These are phyloP conservation scores for Onthophagus taurus DNA, from an alignment of 1,140 invertebrate species.

Conservation along the genomic window DNA sequence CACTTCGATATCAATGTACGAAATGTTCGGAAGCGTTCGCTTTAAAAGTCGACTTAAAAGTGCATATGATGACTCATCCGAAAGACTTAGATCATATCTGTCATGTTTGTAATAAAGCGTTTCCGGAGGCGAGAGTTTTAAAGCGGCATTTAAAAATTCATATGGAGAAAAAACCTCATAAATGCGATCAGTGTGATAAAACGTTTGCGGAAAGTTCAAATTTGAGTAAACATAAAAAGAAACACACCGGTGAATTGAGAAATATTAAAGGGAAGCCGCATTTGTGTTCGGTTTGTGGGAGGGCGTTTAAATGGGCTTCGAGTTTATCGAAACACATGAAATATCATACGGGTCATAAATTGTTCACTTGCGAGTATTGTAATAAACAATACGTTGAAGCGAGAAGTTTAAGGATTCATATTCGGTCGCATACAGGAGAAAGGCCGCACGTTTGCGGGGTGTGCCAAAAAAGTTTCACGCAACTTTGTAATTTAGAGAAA, in stretches of 20 bases:
- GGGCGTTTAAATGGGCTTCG: constrained; percentile 39
- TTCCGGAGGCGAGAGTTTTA: constrained; percentile 39
- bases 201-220: constrained; percentile 43
- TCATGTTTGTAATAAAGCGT: constrained; percentile 40
- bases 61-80: constrained; percentile 36
- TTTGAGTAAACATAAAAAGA: constrained; percentile 42
- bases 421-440: constrained; percentile 36
- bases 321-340: constrained; percentile 41
- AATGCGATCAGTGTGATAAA: constrained; percentile 43
- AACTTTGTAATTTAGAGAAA: constrained; percentile 44
- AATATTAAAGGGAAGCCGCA: constrained; percentile 40
- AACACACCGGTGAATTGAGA: constrained; percentile 41
- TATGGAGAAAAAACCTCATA: constrained; percentile 38
- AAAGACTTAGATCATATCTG: constrained; percentile 37
- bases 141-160: constrained; percentile 42
- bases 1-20: constrained; percentile 31
- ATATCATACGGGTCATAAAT: constrained; percentile 40
- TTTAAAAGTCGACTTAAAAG: constrained; percentile 36
- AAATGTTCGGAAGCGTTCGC: constrained; percentile 33
- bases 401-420: constrained; percentile 35
- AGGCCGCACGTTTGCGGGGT: constrained; percentile 59
- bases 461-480: constrained; percentile 60
- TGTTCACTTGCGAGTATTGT: constrained; percentile 36
- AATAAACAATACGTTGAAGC: constrained; percentile 40
- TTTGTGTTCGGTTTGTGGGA: constrained; percentile 39